Conservation (phyloP, 2,888 invertebrate genomes). For the Elmis aenea region DNA sequence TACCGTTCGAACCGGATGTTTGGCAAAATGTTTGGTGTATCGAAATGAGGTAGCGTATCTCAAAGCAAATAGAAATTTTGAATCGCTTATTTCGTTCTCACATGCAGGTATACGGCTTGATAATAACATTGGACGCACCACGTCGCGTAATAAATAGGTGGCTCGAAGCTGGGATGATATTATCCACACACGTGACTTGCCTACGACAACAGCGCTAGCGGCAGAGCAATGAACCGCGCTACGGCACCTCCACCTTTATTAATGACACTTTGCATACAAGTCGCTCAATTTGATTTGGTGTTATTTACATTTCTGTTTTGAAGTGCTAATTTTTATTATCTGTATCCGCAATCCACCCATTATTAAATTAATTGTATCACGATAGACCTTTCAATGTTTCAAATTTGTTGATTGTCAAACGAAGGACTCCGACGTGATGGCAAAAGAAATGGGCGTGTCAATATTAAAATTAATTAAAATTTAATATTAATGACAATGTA, state of each 20-base stretch:
- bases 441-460: too few relatives aligned
- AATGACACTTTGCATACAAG: conserved; percentile 31
- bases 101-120: conserved; percentile 31
- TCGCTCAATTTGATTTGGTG: conserved; percentile 31
- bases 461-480: too few relatives aligned
- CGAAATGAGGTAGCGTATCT: too few relatives aligned
- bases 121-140: conserved; percentile 36
- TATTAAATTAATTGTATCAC: too few relatives aligned
- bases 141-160: conserved; percentile 36
- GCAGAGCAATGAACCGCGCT: conserved; percentile 15
- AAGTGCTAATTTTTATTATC: too few relatives aligned
- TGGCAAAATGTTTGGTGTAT: too few relatives aligned
- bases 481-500: too few relatives aligned
- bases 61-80: conserved; percentile 29
- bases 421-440: too few relatives aligned
- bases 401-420: too few relatives aligned
- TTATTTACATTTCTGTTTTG: conserved; percentile 26
- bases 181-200: conserved; percentile 34
- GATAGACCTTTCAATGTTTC: too few relatives aligned
- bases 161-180: conserved; percentile 32
- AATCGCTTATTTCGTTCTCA: conserved; percentile 29
- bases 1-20: too few relatives aligned
- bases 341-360: too few relatives aligned
- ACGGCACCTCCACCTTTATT: conserved; percentile 23
- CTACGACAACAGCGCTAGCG: conserved; percentile 21